These are phyloP conservation scores for Thinocorus orbignyianus DNA, from an alignment of 2,113 vertebrate genomes.

Conservation along the genomic window DNA sequence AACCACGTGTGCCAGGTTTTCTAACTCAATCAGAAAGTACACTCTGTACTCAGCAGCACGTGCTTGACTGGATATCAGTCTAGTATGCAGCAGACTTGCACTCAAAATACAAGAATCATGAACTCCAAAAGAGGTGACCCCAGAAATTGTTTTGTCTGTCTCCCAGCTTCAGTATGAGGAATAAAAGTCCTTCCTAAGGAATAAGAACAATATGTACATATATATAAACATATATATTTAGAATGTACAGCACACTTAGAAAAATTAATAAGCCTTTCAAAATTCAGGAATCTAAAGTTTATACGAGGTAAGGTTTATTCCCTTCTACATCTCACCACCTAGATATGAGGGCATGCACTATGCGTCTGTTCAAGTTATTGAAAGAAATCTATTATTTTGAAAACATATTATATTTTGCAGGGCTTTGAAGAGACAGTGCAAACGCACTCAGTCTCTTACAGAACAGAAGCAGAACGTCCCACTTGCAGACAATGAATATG, in stretches of 20 bases:
- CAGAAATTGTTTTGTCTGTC: neutral
- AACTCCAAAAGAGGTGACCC: neutral
- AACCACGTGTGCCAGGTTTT: neutral
- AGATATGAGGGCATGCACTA: neutral
- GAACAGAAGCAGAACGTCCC: neutral
- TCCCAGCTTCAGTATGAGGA: neutral
- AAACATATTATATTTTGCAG: neutral
- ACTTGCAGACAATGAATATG: neutral
- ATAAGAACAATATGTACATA: neutral
- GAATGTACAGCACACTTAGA: neutral
- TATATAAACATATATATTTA: neutral
- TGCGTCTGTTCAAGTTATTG: neutral
- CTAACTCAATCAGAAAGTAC: neutral
- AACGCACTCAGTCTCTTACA: neutral
- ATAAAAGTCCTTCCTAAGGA: neutral
- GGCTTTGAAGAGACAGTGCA: neutral
- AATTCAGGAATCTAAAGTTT: neutral
- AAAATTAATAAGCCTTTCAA: neutral
- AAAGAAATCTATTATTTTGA: neutral
- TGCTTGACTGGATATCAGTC: fast-evolving
- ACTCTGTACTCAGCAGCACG: neutral
- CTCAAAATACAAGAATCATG: neutral
- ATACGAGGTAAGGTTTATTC: neutral
- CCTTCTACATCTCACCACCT: neutral
- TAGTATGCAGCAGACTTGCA: neutral